Evolutionary conservation across 2,888 invertebrate genomes (phyloP), one percentile per base, ranked within the genome.

Genomic region (Caenorhabditis auriculariae): DNA sequence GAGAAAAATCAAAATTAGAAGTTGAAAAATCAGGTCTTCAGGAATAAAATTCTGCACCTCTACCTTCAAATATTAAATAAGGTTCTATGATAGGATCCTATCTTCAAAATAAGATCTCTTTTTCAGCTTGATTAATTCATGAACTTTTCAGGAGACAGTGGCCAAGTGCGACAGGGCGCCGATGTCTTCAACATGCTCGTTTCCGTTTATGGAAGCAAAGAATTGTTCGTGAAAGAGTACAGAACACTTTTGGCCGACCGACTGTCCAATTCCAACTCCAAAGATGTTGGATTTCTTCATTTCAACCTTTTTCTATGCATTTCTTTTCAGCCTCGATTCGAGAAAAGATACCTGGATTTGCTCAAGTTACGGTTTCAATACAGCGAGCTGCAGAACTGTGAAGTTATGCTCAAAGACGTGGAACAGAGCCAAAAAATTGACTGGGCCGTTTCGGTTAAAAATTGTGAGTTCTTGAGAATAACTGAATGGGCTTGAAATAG

Each of bases 121-220:
- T n/a, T n/a, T n/a, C n/a, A n/a, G n/a, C n/a, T n/a, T n/a, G n/a
- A n/a, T n/a, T n/a, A n/a, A n/a, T n/a, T n/a, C n/a, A n/a, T 28
- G n/a, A 28, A 9, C 27, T 23, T 49, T 69, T 32, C 52, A 76
- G 75, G 57, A 12, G 70, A 70, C 27, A 72, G 66, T 48, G 57
- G 68, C 2, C 67, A 66, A 19, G 85, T 84, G 32, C 81, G 86
- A 83, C 84, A 88, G 67, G 87, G 88, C 32, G 88, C 89, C 54
- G 98, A 98, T 82, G 93, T 98, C 48, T 93, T 98, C 82, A 93
- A 94, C 44, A 95, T 96, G 90, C 87, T 98, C 51, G 93, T 98
- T 0, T 94, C 93, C 83, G 93, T 98, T 41, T 96, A 98, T 83
- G 96, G 96, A 15, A 95, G 94, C 78, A 94, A 94, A 83, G 94